These are phyloP conservation scores for Pyxicephalus adspersus DNA, from an alignment of 2,113 vertebrate species.

Conservation along the genomic window DNA sequence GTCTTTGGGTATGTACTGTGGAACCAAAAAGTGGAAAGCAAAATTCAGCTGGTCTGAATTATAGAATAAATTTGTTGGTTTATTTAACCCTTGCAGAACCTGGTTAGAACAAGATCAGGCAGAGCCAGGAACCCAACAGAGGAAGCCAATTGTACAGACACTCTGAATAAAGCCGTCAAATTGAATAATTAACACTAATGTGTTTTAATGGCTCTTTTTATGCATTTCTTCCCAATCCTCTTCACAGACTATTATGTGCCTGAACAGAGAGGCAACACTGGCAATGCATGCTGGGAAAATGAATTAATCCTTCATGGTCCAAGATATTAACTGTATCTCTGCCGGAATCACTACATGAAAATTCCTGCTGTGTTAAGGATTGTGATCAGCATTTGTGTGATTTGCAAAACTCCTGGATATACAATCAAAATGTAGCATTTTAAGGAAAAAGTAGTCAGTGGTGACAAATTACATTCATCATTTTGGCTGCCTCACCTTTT, in stretches of 20 bases:
- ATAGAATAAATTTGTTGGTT: background rate
- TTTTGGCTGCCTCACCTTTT: too few relatives aligned
- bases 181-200: constrained; percentile 56
- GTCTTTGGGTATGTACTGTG: too few relatives aligned
- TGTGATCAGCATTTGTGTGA: too few relatives aligned
- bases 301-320: constrained; percentile 37
- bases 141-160: constrained; percentile 29
- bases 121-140: constrained; percentile 14
- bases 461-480: too few relatives aligned
- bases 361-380: too few relatives aligned
- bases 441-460: too few relatives aligned
- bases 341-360: background rate
- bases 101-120: background rate
- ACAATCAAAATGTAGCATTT: too few relatives aligned
- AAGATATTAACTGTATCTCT: constrained; percentile 11
- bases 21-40: too few relatives aligned
- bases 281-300: constrained; percentile 31
- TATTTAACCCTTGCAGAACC: constrained; percentile 16
- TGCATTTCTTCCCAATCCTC: constrained; percentile 45
- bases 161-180: constrained; percentile 45
- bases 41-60: too few relatives aligned
- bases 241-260: constrained; percentile 52
- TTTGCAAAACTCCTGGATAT: too few relatives aligned
- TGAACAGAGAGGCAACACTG: constrained; percentile 33
- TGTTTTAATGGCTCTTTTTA: constrained; percentile 53